Evolutionary conservation across 2,888 invertebrate genomes (phyloP).

Genomic region (Drosophila prostipennis): DNA sequence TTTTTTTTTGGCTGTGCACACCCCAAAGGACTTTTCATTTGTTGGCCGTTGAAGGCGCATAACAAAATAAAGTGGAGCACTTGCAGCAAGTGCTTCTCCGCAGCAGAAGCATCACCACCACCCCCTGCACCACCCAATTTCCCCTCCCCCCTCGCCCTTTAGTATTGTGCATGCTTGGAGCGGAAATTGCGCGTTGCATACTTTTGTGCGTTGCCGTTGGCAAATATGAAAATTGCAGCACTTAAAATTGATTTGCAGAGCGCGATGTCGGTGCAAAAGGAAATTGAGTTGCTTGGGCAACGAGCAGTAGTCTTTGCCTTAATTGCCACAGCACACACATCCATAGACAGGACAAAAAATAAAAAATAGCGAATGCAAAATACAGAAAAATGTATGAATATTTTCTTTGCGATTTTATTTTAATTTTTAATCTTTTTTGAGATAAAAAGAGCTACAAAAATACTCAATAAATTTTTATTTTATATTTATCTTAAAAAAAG

Average conservation of each 20-base stretch:
- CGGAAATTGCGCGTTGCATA: conserved; percentile 73
- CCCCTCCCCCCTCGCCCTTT: not conserved
- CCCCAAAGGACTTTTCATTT: conserved; percentile 34
- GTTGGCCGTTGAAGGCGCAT: conserved; percentile 39
- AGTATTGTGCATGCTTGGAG: conserved; percentile 44
- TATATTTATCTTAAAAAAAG: too few species aligned
- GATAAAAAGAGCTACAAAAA: too few species aligned
- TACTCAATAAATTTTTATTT: too few species aligned
- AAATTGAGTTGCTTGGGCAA: conserved; percentile 68
- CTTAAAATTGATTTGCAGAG: conserved; percentile 66
- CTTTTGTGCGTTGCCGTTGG: conserved; percentile 60
- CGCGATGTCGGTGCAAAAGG: conserved; percentile 41
- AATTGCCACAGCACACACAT: conserved; percentile 42
- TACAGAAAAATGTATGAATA: too few species aligned
- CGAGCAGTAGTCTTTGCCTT: conserved; percentile 40
- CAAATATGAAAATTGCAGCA: conserved; percentile 70
- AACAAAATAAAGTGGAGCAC: conserved; percentile 46
- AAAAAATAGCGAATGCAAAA: not conserved
- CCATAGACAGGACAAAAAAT: conserved; percentile 2
- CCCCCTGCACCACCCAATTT: not conserved
- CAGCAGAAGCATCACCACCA: conserved; percentile 15
- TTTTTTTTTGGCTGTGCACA: conserved; percentile 1
- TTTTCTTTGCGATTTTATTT: too few species aligned
- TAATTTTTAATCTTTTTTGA: too few species aligned
- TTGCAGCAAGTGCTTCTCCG: conserved; percentile 34